Percentiles rank a stretch among this genome's conserved stretches.
Conservation (phyloP, 2,113 vertebrate genomes). For the Ammodytes dubius region DNA sequence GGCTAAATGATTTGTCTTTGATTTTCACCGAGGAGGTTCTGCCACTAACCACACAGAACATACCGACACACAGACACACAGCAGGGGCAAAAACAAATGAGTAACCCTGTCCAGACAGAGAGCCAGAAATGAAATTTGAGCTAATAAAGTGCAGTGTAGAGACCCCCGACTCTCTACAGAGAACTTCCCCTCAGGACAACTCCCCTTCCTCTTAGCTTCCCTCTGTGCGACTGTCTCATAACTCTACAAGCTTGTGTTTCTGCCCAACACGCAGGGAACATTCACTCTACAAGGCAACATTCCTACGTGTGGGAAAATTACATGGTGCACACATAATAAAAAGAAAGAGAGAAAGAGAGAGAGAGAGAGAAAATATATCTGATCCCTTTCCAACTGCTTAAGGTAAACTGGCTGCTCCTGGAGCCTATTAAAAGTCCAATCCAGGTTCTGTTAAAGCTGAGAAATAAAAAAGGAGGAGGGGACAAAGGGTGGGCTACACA, state of each 20-base stretch:
- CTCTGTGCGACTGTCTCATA: slow-evolving; percentile 42
- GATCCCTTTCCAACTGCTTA: slow-evolving; percentile 77
- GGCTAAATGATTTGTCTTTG: slow-evolving; percentile 20
- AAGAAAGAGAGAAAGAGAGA: not conserved
- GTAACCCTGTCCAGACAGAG: slow-evolving; percentile 58
- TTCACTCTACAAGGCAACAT: slow-evolving; percentile 69
- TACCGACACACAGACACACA: not conserved
- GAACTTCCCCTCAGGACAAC: slow-evolving; percentile 23
- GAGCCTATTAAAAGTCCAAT: slow-evolving; percentile 74
- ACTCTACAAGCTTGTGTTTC: slow-evolving; percentile 19
- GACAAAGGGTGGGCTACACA: slow-evolving; percentile 35
- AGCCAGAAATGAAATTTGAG: slow-evolving; percentile 63
- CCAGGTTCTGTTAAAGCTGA: slow-evolving; percentile 45
- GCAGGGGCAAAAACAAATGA: slow-evolving; percentile 59
- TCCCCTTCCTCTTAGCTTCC: slow-evolving; percentile 23
- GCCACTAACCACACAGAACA: slow-evolving; percentile 30
- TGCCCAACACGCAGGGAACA: slow-evolving; percentile 52
- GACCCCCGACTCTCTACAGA: slow-evolving; percentile 34
- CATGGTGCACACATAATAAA: slow-evolving; percentile 73
- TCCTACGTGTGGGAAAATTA: slow-evolving; percentile 78
- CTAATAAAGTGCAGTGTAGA: slow-evolving; percentile 55
- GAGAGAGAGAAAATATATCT: slow-evolving; percentile 53
- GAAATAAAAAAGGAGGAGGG: slow-evolving; percentile 36
- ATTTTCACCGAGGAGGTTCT: not conserved
- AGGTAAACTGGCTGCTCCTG: slow-evolving; percentile 75